These are phyloP conservation scores for Drosophila lacicola DNA, from an alignment of 2,888 invertebrate species.

Conservation along the genomic window DNA sequence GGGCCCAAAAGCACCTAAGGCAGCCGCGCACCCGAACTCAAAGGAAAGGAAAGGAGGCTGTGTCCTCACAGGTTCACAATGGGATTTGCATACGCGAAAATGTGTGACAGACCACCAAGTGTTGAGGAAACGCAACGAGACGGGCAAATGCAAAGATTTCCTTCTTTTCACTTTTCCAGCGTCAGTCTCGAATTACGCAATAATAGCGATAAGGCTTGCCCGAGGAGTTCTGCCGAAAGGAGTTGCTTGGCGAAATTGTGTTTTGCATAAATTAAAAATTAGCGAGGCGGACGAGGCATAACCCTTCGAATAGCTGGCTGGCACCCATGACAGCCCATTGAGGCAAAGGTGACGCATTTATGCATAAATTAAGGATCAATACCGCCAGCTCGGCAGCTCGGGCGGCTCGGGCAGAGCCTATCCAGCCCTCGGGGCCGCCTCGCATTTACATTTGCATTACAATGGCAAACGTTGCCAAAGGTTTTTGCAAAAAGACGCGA, in stretches of 20 bases:
- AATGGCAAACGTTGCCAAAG: slow-evolving; percentile 56
- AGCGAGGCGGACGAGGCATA: slow-evolving; percentile 52
- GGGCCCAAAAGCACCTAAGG: slow-evolving; percentile 62
- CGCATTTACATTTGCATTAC: slow-evolving; percentile 78
- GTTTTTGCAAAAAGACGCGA: slow-evolving; percentile 70
- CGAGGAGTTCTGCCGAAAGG: slow-evolving; percentile 16
- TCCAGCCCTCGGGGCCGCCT: slow-evolving; percentile 47
- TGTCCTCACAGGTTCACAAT: slow-evolving; percentile 70
- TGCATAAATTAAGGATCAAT: slow-evolving; percentile 85
- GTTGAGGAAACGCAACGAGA: slow-evolving; percentile 41
- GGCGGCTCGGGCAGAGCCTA: slow-evolving; percentile 6
- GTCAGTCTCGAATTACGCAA: slow-evolving; percentile 71
- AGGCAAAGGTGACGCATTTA: slow-evolving; percentile 81
- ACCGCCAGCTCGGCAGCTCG: slow-evolving; percentile 61
- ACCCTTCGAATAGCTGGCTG: slow-evolving; percentile 27
- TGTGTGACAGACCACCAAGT: slow-evolving; percentile 56
- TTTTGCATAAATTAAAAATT: slow-evolving; percentile 79
- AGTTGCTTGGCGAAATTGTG: slow-evolving; percentile 54
- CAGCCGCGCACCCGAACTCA: slow-evolving; percentile 28
- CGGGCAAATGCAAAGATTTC: slow-evolving; percentile 45
- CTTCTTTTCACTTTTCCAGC: slow-evolving; percentile 48
- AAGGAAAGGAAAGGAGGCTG: slow-evolving; percentile 2
- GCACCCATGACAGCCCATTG: slow-evolving; percentile 26
- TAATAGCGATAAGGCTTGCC: slow-evolving; percentile 52
- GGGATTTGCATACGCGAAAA: slow-evolving; percentile 77